These are phyloP conservation scores for Labroides dimidiatus DNA, from an alignment of 2,797 vertebrate species.

Conservation along the genomic window DNA sequence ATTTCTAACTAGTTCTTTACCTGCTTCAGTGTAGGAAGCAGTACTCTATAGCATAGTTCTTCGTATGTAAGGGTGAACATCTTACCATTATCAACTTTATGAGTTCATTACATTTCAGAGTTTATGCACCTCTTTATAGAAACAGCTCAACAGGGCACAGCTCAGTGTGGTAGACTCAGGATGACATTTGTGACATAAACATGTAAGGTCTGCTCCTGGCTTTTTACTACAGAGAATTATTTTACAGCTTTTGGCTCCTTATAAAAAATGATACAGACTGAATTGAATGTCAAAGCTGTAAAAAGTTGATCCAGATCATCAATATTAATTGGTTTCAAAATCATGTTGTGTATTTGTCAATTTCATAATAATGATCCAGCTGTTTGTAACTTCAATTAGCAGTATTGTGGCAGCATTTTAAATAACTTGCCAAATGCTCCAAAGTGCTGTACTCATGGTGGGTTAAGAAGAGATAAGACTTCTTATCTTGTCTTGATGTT, in stretches of 20 bases:
- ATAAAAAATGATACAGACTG: too few relatives aligned
- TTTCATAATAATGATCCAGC: not conserved
- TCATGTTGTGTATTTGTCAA: constrained; percentile 12
- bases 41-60: not conserved
- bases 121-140: too few relatives aligned
- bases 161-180: not conserved
- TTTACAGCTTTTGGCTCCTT: too few relatives aligned
- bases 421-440: too few relatives aligned
- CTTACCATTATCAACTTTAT: not conserved
- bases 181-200: not conserved
- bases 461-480: too few relatives aligned
- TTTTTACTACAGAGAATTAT: not conserved
- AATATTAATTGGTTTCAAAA: constrained; percentile 5
- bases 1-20: not conserved
- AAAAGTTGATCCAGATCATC: not conserved
- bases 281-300: not conserved
- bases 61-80: not conserved
- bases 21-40: too few relatives aligned
- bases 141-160: too few relatives aligned
- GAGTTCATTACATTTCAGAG: not conserved
- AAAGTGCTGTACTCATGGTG: too few relatives aligned
- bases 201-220: not conserved
- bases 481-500: too few relatives aligned
- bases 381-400: too few relatives aligned
- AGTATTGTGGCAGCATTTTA: too few relatives aligned